A percentile compares a stretch with the other conserved stretches of the same genome.
These are phyloP conservation scores for Lamproptera curius DNA, from an alignment of 2,888 invertebrate species.

Conservation along the genomic window DNA sequence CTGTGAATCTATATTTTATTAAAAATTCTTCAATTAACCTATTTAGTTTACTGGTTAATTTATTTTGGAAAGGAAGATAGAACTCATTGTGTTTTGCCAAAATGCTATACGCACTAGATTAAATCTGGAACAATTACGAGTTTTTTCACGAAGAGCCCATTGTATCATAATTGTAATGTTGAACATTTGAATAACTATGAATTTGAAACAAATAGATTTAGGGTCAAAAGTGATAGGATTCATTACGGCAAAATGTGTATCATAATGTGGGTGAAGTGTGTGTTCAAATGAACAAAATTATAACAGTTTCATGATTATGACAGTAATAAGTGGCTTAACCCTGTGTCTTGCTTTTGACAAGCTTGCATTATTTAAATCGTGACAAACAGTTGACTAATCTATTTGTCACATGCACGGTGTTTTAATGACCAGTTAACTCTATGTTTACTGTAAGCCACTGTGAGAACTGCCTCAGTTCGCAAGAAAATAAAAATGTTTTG, in stretches of 20 bases:
- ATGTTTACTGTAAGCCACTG: conserved; percentile 41
- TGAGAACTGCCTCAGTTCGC: no score
- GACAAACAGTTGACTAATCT: conserved; percentile 12
- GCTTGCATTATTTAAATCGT: conserved; percentile 34
- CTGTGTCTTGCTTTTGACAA: conserved; percentile 46
- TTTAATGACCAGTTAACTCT: conserved; percentile 36
- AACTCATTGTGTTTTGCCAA: not conserved
- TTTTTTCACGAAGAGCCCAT: not conserved
- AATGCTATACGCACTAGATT: conserved; percentile 12
- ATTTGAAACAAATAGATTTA: no score
- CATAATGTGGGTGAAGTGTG: conserved; percentile 42
- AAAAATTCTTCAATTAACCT: not conserved
- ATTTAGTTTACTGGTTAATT: not conserved
- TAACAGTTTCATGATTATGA: conserved; percentile 52
- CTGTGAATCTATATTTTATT: not conserved
- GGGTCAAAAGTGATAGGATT: no score
- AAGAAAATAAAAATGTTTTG: conserved; percentile 41
- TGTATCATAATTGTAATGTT: no score
- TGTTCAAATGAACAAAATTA: conserved; percentile 41
- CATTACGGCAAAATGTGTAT: conserved; percentile 45
- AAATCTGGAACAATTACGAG: conserved; percentile 43
- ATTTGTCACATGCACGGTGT: conserved; percentile 39
- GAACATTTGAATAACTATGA: no score
- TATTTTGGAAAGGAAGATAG: conserved; percentile 5
- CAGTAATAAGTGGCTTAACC: conserved; percentile 46